These are phyloP conservation scores for Drosophila equinoxialis DNA, from an alignment of 1,140 invertebrate genomes.

Conservation along the genomic window DNA sequence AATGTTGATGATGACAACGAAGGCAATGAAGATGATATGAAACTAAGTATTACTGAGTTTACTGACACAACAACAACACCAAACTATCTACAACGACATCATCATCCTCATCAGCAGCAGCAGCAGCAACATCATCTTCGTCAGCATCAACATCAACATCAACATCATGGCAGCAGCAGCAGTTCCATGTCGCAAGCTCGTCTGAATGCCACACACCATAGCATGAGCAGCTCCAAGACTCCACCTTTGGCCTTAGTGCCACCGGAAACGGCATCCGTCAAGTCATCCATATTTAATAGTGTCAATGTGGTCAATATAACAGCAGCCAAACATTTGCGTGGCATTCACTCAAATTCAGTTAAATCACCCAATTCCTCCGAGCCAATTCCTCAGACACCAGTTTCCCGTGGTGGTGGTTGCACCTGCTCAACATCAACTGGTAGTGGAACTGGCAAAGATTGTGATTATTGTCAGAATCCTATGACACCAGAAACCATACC, in stretches of 20 bases:
- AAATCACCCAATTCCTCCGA: slow-evolving; percentile 41
- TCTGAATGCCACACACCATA: slow-evolving; percentile 19
- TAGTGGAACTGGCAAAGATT: slow-evolving; percentile 35
- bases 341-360: slow-evolving; percentile 33
- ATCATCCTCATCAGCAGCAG: slow-evolving; percentile 28
- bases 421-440: slow-evolving; percentile 29
- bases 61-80: slow-evolving; percentile 19
- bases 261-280: slow-evolving; percentile 83
- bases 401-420: slow-evolving; percentile 31
- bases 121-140: slow-evolving; percentile 13
- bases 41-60: slow-evolving; percentile 33
- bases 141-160: slow-evolving; percentile 28
- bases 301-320: slow-evolving; percentile 75
- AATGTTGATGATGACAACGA: slow-evolving; percentile 55
- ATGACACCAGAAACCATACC: slow-evolving; percentile 44
- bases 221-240: slow-evolving; percentile 58
- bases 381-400: background rate
- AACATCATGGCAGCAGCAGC: slow-evolving; percentile 11
- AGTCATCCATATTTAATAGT: slow-evolving; percentile 84
- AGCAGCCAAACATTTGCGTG: slow-evolving; percentile 69
- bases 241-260: slow-evolving; percentile 84
- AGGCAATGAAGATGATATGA: slow-evolving; percentile 46
- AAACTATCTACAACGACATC: slow-evolving; percentile 11
- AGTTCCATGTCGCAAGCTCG: slow-evolving; percentile 35
- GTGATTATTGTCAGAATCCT: slow-evolving; percentile 52